Conservation (phyloP, 2,888 invertebrate species). For the Chrysolina oricalcia region DNA sequence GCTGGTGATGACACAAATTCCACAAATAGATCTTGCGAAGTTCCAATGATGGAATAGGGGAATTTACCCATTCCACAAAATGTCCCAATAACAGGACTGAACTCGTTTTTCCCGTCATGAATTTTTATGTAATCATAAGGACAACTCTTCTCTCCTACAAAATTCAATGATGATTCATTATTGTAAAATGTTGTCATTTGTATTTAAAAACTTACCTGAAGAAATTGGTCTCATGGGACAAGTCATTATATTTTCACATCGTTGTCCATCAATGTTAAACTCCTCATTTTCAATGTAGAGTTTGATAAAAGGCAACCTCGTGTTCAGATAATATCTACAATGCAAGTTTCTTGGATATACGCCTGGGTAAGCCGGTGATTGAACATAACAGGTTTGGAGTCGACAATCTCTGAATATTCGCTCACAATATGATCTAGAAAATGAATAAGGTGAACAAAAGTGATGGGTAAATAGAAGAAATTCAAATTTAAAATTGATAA, state of each 20-base stretch:
- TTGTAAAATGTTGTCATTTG: too few relatives aligned
- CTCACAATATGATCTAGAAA: conserved; percentile 87
- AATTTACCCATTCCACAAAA: conserved; percentile 96
- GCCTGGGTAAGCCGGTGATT: conserved; percentile 94
- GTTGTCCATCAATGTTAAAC: conserved; percentile 94
- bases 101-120: conserved; percentile 92
- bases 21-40: conserved; percentile 90
- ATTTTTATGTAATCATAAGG: conserved; percentile 92
- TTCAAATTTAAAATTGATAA: too few relatives aligned
- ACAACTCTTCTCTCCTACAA: conserved; percentile 85
- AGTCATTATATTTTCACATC: conserved; percentile 95
- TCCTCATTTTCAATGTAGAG: conserved; percentile 94
- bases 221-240: conserved; percentile 94
- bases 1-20: conserved; percentile 93
- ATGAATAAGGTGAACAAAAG: conserved; percentile 7
- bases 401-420: conserved; percentile 90
- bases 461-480: too few relatives aligned
- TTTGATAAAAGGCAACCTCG: conserved; percentile 90
- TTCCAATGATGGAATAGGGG: conserved; percentile 94
- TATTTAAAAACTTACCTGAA: conserved; percentile 75
- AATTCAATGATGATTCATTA: not conserved
- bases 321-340: conserved; percentile 93
- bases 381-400: conserved; percentile 93
- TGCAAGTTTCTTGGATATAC: conserved; percentile 93
- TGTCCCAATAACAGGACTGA: conserved; percentile 89